Conservation (phyloP, 1,140 invertebrate species). For the Drosophila sechellia region DNA sequence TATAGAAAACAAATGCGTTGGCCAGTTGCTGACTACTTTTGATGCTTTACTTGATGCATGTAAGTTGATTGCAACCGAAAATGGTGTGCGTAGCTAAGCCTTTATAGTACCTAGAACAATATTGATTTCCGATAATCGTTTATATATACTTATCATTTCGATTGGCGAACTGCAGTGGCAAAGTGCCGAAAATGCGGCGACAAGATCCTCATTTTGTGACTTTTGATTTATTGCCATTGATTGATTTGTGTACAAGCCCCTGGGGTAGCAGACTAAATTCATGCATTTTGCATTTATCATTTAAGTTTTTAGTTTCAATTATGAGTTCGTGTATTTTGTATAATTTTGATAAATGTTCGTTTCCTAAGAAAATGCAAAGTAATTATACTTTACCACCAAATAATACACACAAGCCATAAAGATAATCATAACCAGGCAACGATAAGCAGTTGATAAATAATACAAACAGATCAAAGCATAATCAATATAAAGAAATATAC, state of each 20-base stretch:
- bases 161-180: constrained; percentile 25
- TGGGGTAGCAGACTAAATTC: constrained; percentile 84
- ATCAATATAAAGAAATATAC: constrained; percentile 68
- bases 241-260: constrained; percentile 55
- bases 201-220: constrained; percentile 31
- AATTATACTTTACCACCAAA: constrained; percentile 70
- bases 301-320: constrained; percentile 43
- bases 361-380: constrained; percentile 63
- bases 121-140: constrained; percentile 35
- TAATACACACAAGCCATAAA: constrained; percentile 74
- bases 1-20: constrained; percentile 47
- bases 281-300: constrained; percentile 67
- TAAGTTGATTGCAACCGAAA: constrained; percentile 55
- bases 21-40: constrained; percentile 52
- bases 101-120: constrained; percentile 37
- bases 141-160: constrained; percentile 21
- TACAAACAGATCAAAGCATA: constrained; percentile 68
- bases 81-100: constrained; percentile 66
- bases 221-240: constrained; percentile 41
- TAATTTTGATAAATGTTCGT: constrained; percentile 60
- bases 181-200: constrained; percentile 8
- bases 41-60: constrained; percentile 71
- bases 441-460: constrained; percentile 69
- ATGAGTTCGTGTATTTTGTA: constrained; percentile 61
- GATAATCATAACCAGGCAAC: constrained; percentile 68